phyloP scores from a whole-genome alignment of 1,140 invertebrate genomes.

The Drosophila tsacasi region DNA sequence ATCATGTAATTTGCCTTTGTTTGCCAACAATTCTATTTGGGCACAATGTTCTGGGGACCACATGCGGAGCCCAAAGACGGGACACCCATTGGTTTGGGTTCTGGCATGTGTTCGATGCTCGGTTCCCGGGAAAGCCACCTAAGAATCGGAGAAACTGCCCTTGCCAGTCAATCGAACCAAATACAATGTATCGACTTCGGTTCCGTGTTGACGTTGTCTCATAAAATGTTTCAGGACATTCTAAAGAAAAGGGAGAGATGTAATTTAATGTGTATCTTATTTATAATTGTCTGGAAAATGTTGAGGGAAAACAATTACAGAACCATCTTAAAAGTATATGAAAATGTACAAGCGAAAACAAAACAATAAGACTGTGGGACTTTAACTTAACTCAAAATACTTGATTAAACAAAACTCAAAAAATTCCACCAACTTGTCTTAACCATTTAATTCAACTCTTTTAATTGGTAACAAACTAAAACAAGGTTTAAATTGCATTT shows the following conservation, averaged over 20 bases:
- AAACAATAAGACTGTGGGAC: background rate
- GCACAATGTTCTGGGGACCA: constrained; percentile 67
- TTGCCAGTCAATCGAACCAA: constrained; percentile 34
- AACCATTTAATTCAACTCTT: background rate
- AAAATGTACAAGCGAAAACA: background rate
- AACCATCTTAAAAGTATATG: background rate
- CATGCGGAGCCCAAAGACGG: constrained; percentile 60
- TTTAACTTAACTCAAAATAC: background rate
- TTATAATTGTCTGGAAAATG: constrained; percentile 26
- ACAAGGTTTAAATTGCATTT: background rate
- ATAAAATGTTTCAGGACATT: constrained; percentile 18
- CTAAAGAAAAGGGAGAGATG: background rate
- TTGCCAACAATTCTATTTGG: constrained; percentile 83
- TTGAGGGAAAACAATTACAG: constrained; percentile 7
- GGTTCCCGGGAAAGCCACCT: constrained; percentile 20
- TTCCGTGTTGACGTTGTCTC: constrained; percentile 15
- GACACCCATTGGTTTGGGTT: constrained; percentile 18
- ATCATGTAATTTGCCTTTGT: constrained; percentile 80
- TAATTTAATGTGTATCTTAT: constrained; percentile 23
- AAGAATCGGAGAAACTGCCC: constrained; percentile 14
- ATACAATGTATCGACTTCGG: constrained; percentile 18
- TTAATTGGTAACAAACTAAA: background rate
- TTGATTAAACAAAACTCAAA: background rate
- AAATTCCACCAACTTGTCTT: background rate
- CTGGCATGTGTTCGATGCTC: constrained; percentile 23